A percentile compares a stretch with the other conserved stretches of the same genome.
phyloP scores from a whole-genome alignment of 2,797 vertebrate genomes.

The Crypturellus tataupa region DNA sequence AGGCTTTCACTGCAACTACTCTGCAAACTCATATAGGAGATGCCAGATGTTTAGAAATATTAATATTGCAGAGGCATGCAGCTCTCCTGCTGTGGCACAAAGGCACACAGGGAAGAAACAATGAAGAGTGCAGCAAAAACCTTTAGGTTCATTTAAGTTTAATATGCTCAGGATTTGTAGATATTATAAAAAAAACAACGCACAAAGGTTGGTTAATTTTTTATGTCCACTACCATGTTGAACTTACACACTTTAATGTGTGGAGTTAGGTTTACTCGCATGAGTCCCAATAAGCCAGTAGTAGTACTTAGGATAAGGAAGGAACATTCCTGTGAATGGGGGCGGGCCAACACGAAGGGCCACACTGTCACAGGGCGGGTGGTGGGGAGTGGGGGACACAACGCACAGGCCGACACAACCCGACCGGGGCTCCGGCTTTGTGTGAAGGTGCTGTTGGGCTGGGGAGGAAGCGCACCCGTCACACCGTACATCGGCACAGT shows the following conservation, averaged over 20 bases:
- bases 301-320: neutral
- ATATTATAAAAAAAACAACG: constrained; percentile 24
- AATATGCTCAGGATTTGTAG: constrained; percentile 54
- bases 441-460: too few species aligned
- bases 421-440: too few species aligned
- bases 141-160: constrained; percentile 59
- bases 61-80: constrained; percentile 56
- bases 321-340: fast-evolving
- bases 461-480: too few species aligned
- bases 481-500: too few species aligned
- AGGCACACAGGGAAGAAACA: constrained; percentile 21
- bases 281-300: neutral
- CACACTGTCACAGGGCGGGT: neutral
- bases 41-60: constrained; percentile 68
- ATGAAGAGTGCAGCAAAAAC: constrained; percentile 27
- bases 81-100: constrained; percentile 47
- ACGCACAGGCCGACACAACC: too few species aligned
- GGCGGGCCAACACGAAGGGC: neutral
- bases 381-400: too few species aligned
- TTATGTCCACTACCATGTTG: neutral
- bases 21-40: constrained; percentile 25
- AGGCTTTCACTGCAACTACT: constrained; percentile 7
- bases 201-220: constrained; percentile 34
- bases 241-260: neutral
- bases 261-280: neutral